A percentile compares a stretch with the other conserved stretches of the same genome.
phyloP scores from a whole-genome alignment of 2,888 invertebrate genomes.

The Epirrita christyi region DNA sequence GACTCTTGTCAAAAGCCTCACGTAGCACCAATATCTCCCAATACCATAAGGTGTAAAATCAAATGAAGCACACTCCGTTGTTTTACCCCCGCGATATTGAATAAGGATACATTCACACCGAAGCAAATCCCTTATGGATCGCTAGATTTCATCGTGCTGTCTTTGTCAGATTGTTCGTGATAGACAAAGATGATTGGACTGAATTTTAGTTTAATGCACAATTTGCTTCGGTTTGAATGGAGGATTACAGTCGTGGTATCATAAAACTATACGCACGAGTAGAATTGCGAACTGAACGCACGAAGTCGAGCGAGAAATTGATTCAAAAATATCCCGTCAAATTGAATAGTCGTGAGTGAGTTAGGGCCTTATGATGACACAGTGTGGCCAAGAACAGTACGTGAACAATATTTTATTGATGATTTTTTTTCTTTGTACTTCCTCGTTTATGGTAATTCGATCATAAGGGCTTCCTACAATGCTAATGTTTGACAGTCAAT shows the following conservation, averaged over 20 bases:
- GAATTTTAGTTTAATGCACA: slow-evolving; percentile 5
- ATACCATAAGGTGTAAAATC: slow-evolving; percentile 27
- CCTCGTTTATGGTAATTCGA: too few species aligned
- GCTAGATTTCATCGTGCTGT: slow-evolving; percentile 15
- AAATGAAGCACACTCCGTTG: slow-evolving; percentile 26
- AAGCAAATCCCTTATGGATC: slow-evolving; percentile 1
- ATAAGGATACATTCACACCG: slow-evolving; percentile 21
- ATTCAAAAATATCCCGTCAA: slow-evolving; percentile 67
- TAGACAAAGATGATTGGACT: slow-evolving; percentile 5
- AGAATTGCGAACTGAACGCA: slow-evolving; percentile 51
- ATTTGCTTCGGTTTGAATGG: slow-evolving; percentile 17
- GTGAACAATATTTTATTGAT: too few species aligned
- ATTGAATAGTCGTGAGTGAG: slow-evolving; percentile 58
- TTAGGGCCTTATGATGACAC: slow-evolving; percentile 37
- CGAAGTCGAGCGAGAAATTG: slow-evolving; percentile 60
- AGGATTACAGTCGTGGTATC: slow-evolving; percentile 44
- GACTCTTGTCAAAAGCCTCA: slow-evolving; percentile 11
- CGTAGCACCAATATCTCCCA: slow-evolving; percentile 15
- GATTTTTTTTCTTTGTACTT: too few species aligned
- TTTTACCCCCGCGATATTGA: slow-evolving; percentile 34
- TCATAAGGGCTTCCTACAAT: too few species aligned
- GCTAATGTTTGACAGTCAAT: too few species aligned
- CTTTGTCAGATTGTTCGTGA: slow-evolving; percentile 6
- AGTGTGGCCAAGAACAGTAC: neutral
- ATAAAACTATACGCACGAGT: slow-evolving; percentile 62